Conservation (phyloP, 1,140 invertebrate genomes). For the Formica exsecta region DNA sequence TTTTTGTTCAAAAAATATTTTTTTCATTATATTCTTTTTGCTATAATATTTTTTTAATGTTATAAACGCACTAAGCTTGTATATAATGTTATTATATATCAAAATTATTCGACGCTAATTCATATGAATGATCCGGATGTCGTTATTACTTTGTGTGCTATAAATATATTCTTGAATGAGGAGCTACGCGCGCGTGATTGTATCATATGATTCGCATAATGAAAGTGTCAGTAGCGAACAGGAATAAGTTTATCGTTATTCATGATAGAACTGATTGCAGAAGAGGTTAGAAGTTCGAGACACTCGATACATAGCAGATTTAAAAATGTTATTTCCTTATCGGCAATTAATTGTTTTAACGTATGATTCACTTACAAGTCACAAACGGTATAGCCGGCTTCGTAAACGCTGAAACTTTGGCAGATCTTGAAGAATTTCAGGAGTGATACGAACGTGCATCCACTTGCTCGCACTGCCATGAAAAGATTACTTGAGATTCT, state of each 20-base stretch:
- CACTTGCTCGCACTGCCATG: conserved; percentile 16
- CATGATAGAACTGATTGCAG: not conserved
- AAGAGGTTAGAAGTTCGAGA: conserved; percentile 24
- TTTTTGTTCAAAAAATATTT: not conserved
- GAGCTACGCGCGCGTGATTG: not conserved
- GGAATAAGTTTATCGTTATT: not conserved
- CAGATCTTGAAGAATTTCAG: not conserved
- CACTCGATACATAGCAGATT: not conserved
- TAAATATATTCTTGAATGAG: not conserved
- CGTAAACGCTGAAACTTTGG: not conserved
- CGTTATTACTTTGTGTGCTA: not conserved
- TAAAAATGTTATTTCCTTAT: not conserved
- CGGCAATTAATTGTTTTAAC: not conserved
- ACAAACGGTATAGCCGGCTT: not conserved
- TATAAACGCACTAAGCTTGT: not conserved
- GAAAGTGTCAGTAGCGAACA: not conserved
- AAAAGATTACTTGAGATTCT: conserved; percentile 42
- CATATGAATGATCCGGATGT: not conserved
- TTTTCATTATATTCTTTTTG: not conserved
- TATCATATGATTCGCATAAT: not conserved
- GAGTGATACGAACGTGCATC: conserved; percentile 7
- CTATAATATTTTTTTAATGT: not conserved
- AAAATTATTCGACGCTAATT: not conserved
- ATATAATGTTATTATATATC: not conserved
- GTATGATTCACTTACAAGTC: not conserved